phyloP scores from a whole-genome alignment of 1,140 invertebrate genomes.

The Kradibia gibbosae region DNA sequence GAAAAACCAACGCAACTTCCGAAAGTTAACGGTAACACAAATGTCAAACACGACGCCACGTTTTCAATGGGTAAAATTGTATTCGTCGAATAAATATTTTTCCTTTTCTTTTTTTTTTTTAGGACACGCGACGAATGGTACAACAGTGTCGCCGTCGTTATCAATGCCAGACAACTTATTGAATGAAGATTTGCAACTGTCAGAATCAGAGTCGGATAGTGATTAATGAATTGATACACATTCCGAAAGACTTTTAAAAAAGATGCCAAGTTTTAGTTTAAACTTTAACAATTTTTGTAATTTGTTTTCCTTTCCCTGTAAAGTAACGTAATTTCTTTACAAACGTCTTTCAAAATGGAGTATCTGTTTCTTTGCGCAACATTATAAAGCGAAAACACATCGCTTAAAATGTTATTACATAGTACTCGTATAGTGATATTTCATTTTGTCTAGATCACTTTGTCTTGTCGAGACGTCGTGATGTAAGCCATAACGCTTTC shows the following conservation, averaged over 20 bases:
- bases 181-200: constrained; percentile 84
- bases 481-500: constrained; percentile 49
- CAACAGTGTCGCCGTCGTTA: constrained; percentile 64
- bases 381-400: constrained; percentile 34
- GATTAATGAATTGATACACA: constrained; percentile 59
- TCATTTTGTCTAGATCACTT: constrained; percentile 47
- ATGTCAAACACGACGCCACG: background rate
- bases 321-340: constrained; percentile 48
- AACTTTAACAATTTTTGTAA: constrained; percentile 41
- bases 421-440: constrained; percentile 51
- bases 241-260: constrained; percentile 52
- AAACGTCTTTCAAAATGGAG: constrained; percentile 48
- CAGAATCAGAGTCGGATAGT: constrained; percentile 81
- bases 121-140: constrained; percentile 66
- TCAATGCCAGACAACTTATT: constrained; percentile 76
- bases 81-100: background rate
- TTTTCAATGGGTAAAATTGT: background rate
- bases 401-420: constrained; percentile 44
- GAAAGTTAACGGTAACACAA: constrained; percentile 57
- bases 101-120: constrained; percentile 45
- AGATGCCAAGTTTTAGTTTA: constrained; percentile 47
- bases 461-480: constrained; percentile 39
- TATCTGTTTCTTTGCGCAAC: constrained; percentile 41
- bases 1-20: constrained; percentile 56
- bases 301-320: constrained; percentile 42